Percentiles rank a stretch among this genome's conserved stretches.
phyloP scores from a whole-genome alignment of 2,113 vertebrate genomes.

The Perognathus longimembris region DNA sequence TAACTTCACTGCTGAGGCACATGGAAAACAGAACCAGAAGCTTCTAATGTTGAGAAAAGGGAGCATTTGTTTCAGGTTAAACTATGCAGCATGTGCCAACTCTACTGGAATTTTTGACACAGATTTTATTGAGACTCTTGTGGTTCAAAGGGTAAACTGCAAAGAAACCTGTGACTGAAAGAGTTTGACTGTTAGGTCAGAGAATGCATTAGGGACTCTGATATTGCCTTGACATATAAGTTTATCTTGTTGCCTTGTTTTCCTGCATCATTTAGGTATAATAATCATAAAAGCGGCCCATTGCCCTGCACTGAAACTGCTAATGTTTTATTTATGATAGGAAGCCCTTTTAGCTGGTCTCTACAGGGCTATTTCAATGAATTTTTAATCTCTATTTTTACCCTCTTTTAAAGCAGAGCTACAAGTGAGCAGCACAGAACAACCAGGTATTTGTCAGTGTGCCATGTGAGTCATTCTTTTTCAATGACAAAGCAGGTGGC shows the following conservation, averaged over 20 bases:
- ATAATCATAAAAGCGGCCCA: constrained; percentile 66
- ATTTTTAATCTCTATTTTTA: constrained; percentile 75
- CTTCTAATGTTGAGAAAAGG: not conserved
- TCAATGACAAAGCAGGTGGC: constrained; percentile 78
- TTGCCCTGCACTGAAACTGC: not conserved
- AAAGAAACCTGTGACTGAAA: constrained; percentile 37
- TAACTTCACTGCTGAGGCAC: not conserved
- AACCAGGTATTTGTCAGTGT: constrained; percentile 65
- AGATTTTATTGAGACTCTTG: constrained; percentile 22
- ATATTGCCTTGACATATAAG: constrained; percentile 64
- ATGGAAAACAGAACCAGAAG: not conserved
- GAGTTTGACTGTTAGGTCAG: constrained; percentile 51
- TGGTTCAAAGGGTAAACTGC: constrained; percentile 52
- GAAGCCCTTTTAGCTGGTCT: constrained; percentile 59
- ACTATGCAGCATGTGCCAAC: not conserved
- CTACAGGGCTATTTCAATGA: constrained; percentile 58
- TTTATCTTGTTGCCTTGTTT: constrained; percentile 65
- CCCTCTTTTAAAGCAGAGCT: constrained; percentile 64
- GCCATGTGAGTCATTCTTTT: constrained; percentile 73
- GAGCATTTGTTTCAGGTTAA: not conserved
- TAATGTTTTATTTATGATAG: constrained; percentile 73
- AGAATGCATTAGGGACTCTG: not conserved
- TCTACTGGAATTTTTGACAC: not conserved
- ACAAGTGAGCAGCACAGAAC: constrained; percentile 64
- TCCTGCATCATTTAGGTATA: constrained; percentile 47